Evolutionary conservation across 2,113 vertebrate species (phyloP), one percentile per base, ranked within the genome.

Genomic region (Fulmarus glacialis): DNA sequence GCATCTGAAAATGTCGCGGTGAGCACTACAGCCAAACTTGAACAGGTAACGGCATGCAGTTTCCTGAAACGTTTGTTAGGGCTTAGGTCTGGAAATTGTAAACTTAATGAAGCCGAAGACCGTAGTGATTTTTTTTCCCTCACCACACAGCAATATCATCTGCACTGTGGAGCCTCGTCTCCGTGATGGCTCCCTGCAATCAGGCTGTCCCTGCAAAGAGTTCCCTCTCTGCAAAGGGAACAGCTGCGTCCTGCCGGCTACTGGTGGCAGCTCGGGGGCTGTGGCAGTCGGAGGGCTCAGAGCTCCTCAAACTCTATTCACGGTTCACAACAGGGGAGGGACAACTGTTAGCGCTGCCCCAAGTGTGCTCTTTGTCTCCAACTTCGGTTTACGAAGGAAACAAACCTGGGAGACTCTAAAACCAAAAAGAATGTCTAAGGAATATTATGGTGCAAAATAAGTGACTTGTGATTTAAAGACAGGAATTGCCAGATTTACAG

Each of bases 41-140:
- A 99, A 93, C 99, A 99, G 99, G 99, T 99, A 98, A 96, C 0
- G 2, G 19, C 56, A 23, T 58, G 47, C 48, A 27, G 15, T n/a
- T 85, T 75, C 66, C 58, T 66, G 50, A 81, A 52, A 55, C 24
- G 27, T 70, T 72, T 43, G 5, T 40, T 58, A 29, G 24, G 29
- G 6, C 36, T 55, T 82, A 20, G 43, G 15, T 60, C 42, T 89
- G 73, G 56, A 85, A 58, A 72, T 12, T 58, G 56, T 74, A 50
- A 82, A 30, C 4, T 42, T 45, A n/a, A 42, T 58, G 86, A 60
- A 78, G 21, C 80, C 4, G 2, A 74, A 81, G 50, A 67, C n/a
- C 2, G 5, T 0, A 8, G 62, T 30, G 4, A 5, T 36, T 60
- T 85, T 62, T 70, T 10, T 18, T 10, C 21, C 22, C 20, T 66